These are phyloP conservation scores for Styela clava DNA, from an alignment of 23 tunicate genomes.

Conservation along the genomic window DNA sequence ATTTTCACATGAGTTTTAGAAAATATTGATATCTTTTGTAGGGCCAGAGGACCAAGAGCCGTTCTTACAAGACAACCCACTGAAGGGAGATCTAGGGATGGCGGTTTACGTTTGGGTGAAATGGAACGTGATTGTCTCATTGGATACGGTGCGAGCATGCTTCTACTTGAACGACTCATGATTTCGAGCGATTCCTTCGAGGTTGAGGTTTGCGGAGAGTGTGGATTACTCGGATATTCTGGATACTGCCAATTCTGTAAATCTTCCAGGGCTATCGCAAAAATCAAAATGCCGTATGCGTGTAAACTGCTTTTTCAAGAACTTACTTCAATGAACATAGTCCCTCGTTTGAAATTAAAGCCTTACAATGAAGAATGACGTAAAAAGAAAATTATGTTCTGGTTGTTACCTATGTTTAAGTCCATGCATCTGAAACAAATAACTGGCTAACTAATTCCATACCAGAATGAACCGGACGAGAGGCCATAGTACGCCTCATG, in stretches of 20 bases:
- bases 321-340: slow-evolving; percentile 90
- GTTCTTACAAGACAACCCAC: slow-evolving; percentile 90
- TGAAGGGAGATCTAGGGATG: slow-evolving; percentile 92
- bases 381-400: too few relatives aligned
- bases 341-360: slow-evolving; percentile 70
- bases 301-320: slow-evolving; percentile 95
- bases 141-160: slow-evolving; percentile 86
- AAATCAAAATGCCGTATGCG: slow-evolving; percentile 89
- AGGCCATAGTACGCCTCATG: too few relatives aligned
- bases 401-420: too few relatives aligned
- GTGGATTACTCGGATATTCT: slow-evolving; percentile 92
- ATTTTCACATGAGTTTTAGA: too few relatives aligned
- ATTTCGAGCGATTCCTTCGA: slow-evolving; percentile 90
- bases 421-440: too few relatives aligned
- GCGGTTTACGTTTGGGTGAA: slow-evolving; percentile 95
- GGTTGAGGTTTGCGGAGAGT: slow-evolving; percentile 89
- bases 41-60: slow-evolving; percentile 86
- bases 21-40: too few relatives aligned
- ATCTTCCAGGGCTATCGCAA: slow-evolving; percentile 67
- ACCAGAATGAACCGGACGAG: background rate
- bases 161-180: slow-evolving; percentile 84
- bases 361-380: slow-evolving; percentile 42
- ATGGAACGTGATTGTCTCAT: slow-evolving; percentile 98
- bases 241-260: slow-evolving; percentile 86
- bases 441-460: too few relatives aligned